Evolutionary conservation across 2,113 vertebrate species (phyloP), one percentile per base, ranked within the genome.

Genomic region (Otis tarda): DNA sequence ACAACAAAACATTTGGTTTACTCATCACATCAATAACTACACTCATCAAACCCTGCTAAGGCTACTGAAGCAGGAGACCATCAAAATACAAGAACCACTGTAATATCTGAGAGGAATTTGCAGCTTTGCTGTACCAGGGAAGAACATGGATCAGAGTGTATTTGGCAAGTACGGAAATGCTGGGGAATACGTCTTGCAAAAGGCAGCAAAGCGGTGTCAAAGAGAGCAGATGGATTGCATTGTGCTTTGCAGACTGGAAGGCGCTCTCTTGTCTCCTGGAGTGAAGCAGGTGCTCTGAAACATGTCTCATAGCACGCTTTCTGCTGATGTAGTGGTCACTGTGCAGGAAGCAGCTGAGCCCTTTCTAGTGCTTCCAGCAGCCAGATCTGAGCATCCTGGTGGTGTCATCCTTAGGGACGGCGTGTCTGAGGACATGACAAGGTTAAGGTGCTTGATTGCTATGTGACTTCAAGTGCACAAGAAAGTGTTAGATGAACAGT

Each of bases 1-100:
- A 95, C 63, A 94, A 47, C 64, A 88, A 84, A 94, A 75, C 93
- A 95, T 92, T 92, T 94, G 95, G 39, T 97, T 92, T 71, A n/a
- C 64, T 94, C 71, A 77, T 93, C 84, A 76, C 75, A 61, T 37
- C 67, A 39, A 37, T 23, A 70, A 70, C 63, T 60, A 17, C 52
- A 56, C 94, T 76, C 78, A 59, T 91, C 83, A 94, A 88, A 64
- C 79, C 39, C 68, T 56, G 23, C 88, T 91, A 80, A 88, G 30
- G 93, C 92, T 96, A 83, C 93, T 25, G 92, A 64, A 93, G 90
- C 45, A 57, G 90, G 83, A 93, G 63, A 53, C 31, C 73, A 90
- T 95, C 88, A 95, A 89, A 93, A 90, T n/a, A 67, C 1, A 0
- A 79, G 79, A 88, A 81, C 23, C 71, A 5, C 55, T 90, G 69